phyloP scores from a whole-genome alignment of 2,113 vertebrate species.

The Coturnix japonica region DNA sequence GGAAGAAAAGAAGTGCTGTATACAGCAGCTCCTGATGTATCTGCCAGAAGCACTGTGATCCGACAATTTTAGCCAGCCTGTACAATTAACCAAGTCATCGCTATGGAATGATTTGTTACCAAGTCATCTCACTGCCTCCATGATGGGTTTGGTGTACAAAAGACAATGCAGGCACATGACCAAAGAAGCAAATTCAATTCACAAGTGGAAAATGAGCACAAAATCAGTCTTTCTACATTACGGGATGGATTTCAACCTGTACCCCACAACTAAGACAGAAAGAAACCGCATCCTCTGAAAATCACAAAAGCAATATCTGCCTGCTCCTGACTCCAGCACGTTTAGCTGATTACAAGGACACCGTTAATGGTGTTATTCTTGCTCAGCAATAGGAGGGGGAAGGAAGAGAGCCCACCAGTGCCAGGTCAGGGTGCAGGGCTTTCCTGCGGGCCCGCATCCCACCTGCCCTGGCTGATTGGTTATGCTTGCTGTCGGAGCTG shows the following conservation, averaged over 20 bases:
- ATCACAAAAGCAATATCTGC: conserved; percentile 45
- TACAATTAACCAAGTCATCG: background rate
- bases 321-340: background rate
- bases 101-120: background rate
- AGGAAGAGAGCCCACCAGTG: conserved; percentile 54
- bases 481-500: conserved; percentile 82
- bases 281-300: background rate
- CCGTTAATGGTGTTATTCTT: conserved; percentile 50
- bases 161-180: background rate
- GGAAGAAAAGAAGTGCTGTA: background rate
- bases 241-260: background rate
- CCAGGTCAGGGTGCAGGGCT: conserved; percentile 74
- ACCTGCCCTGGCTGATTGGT: conserved; percentile 88
- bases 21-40: background rate
- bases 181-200: background rate
- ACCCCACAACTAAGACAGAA: background rate
- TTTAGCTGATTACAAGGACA: conserved; percentile 40
- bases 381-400: conserved; percentile 18
- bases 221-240: rapidly evolving
- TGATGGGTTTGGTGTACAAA: background rate
- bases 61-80: background rate
- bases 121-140: background rate
- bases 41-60: background rate
- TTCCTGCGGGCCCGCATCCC: conserved; percentile 82
- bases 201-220: rapidly evolving